Percentiles rank a stretch among this genome's conserved stretches.
Conservation (phyloP, 1,140 invertebrate genomes). For the Drosophila leontia region DNA sequence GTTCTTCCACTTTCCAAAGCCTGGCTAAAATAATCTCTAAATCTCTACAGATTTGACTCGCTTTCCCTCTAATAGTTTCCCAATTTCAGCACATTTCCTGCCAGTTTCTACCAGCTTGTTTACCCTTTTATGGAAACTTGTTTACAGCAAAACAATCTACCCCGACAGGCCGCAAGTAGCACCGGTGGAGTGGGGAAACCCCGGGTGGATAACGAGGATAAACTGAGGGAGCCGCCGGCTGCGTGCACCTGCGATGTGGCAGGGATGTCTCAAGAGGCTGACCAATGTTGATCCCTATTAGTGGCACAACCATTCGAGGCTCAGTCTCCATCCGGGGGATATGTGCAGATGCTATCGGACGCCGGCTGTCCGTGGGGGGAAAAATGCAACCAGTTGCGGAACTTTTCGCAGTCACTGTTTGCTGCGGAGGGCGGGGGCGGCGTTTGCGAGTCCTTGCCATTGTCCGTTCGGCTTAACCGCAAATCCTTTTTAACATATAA, state of each 20-base stretch:
- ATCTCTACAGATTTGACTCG: neutral
- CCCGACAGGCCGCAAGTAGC: slow-evolving; percentile 20
- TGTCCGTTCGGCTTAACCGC: slow-evolving; percentile 80
- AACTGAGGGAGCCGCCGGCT: slow-evolving; percentile 48
- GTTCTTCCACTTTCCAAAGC: neutral
- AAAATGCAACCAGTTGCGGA: slow-evolving; percentile 68
- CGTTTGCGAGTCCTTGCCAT: slow-evolving; percentile 50
- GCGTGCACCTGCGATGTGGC: slow-evolving; percentile 43
- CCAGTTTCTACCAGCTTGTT: slow-evolving; percentile 14
- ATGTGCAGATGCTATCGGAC: slow-evolving; percentile 77
- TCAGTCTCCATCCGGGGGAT: slow-evolving; percentile 56
- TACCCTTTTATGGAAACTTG: slow-evolving; percentile 23
- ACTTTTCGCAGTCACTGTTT: slow-evolving; percentile 38
- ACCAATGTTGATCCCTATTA: slow-evolving; percentile 82
- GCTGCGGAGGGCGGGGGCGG: neutral
- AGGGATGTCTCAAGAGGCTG: slow-evolving; percentile 70
- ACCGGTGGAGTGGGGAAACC: slow-evolving; percentile 15
- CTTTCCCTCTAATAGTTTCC: neutral
- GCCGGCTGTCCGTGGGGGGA: slow-evolving; percentile 22
- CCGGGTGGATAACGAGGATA: slow-evolving; percentile 44
- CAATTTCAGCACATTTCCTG: slow-evolving; percentile 2
- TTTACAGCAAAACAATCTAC: slow-evolving; percentile 32
- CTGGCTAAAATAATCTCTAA: neutral
- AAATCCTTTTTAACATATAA: slow-evolving; percentile 84
- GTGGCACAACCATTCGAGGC: slow-evolving; percentile 75